Percentiles rank a stretch among this genome's conserved stretches.
These are phyloP conservation scores for Platichthys flesus DNA, from an alignment of 2,113 vertebrate species.

Conservation along the genomic window DNA sequence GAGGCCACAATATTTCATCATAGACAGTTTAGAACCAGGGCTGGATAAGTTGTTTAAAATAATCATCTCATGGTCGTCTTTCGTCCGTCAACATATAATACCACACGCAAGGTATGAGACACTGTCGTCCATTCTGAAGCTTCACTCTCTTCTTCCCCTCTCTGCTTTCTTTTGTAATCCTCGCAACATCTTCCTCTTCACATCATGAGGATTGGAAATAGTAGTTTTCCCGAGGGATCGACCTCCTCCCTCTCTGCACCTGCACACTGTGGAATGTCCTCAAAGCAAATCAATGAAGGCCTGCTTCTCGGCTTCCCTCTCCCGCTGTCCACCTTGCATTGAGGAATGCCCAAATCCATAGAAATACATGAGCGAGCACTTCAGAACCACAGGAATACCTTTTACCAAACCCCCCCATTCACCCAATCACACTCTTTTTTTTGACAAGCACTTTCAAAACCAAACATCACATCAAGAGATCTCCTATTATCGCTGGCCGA, in stretches of 20 bases:
- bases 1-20: conserved; percentile 76
- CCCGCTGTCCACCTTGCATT: conserved; percentile 69
- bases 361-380: conserved; percentile 40
- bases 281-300: conserved; percentile 58
- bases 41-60: conserved; percentile 76
- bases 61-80: conserved; percentile 59
- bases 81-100: conserved; percentile 37
- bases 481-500: too few species aligned
- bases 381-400: conserved; percentile 54
- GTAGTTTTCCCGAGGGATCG: conserved; percentile 38
- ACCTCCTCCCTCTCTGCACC: conserved; percentile 62
- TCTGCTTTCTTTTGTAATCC: conserved; percentile 5
- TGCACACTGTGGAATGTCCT: conserved; percentile 77
- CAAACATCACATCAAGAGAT: too few species aligned
- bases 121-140: conserved; percentile 47
- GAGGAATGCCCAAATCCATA: conserved; percentile 73
- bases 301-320: conserved; percentile 40
- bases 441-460: too few species aligned
- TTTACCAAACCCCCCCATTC: conserved; percentile 1
- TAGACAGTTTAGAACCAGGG: conserved; percentile 75
- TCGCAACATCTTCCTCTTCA: conserved; percentile 13
- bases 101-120: conserved; percentile 55
- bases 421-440: too few species aligned
- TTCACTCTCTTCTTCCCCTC: neutral
- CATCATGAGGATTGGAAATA: conserved; percentile 21